Conservation (phyloP, 2,113 vertebrate genomes). For the Rana temporaria region DNA sequence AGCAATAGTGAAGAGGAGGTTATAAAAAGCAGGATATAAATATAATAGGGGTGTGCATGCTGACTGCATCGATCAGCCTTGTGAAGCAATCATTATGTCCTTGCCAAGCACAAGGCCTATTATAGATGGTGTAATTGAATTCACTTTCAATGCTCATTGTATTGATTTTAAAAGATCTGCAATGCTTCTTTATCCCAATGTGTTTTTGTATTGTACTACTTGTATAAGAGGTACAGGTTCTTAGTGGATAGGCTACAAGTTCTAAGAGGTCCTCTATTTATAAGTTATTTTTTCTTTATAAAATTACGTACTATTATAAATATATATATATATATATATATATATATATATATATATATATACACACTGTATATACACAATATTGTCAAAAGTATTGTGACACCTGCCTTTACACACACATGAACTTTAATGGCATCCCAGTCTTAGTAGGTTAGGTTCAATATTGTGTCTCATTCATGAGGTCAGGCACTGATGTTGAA, state of each 20-base stretch:
- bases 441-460: no score
- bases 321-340: no score
- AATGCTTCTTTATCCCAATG: conserved; percentile 21
- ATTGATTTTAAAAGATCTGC: conserved; percentile 44
- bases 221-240: neutral
- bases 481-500: no score
- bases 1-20: neutral
- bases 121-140: conserved; percentile 47
- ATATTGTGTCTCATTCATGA: no score
- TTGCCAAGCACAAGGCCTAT: conserved; percentile 33
- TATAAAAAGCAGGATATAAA: conserved; percentile 37
- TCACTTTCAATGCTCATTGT: conserved; percentile 46
- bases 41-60: neutral
- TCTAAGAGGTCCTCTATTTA: no score
- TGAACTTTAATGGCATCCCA: no score
- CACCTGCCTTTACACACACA: no score
- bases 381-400: no score
- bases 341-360: no score
- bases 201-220: neutral
- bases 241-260: neutral
- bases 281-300: no score
- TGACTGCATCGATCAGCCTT: conserved; percentile 32
- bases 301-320: no score
- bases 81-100: conserved; percentile 42
- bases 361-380: no score